phyloP scores from a whole-genome alignment of 1,140 invertebrate species.

The Drosophila equinoxialis region DNA sequence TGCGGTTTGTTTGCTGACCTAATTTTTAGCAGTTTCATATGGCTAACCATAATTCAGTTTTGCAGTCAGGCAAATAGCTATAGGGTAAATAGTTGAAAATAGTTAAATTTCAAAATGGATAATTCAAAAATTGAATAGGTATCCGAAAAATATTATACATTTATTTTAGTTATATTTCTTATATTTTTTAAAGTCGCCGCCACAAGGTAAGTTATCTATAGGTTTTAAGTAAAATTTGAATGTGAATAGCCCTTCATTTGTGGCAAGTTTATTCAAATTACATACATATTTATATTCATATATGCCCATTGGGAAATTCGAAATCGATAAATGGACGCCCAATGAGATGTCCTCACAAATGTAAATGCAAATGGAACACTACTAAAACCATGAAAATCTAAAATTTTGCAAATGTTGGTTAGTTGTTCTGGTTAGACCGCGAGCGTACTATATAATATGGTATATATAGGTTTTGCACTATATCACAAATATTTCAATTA shows the following conservation, averaged over 20 bases:
- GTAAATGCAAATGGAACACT: constrained; percentile 32
- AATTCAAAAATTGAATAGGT: neutral
- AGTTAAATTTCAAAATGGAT: neutral
- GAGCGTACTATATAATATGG: no score
- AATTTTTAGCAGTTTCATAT: constrained; percentile 24
- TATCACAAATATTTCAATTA: constrained; percentile 59
- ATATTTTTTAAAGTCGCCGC: neutral
- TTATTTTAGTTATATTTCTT: neutral
- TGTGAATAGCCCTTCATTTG: neutral
- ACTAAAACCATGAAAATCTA: neutral
- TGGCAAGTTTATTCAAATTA: neutral
- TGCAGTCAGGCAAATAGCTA: neutral
- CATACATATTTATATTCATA: neutral
- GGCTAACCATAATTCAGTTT: constrained; percentile 15
- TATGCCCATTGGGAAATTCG: constrained; percentile 9
- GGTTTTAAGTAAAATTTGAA: neutral
- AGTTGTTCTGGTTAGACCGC: constrained; percentile 49
- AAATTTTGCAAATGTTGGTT: constrained; percentile 7
- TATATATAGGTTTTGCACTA: constrained; percentile 29
- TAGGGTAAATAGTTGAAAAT: neutral
- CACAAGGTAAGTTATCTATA: neutral
- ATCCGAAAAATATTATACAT: neutral
- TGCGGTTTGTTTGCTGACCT: constrained; percentile 12
- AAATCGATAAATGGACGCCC: constrained; percentile 43
- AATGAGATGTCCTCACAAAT: constrained; percentile 39